Base-by-base conservation (phyloP, 2,113 vertebrate species). In the Pionites leucogaster region DNA sequence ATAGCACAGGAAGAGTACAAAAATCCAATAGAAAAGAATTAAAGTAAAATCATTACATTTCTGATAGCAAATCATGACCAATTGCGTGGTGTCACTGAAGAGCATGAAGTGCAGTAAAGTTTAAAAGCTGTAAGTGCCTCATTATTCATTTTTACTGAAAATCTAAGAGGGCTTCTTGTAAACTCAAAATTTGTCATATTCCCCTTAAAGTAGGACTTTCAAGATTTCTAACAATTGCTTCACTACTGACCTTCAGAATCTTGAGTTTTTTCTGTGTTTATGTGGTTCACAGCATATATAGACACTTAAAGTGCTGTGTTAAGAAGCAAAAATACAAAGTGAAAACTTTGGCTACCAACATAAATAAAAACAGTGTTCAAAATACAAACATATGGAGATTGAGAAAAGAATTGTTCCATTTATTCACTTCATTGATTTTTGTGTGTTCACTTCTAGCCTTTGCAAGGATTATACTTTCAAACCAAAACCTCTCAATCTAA, bases 81-180 rank as follows among this genome's bases (percentile, higher is more conserved):
- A 33, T 93, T 75, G 52, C 69, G 15, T 71, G 23, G 68, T 95
- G 82, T 78, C 92, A 96, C 69, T 44, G 44, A 94, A 68, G 41
- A 93, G 76, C 72, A 57, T 9, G n/a, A 95, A 78, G 50, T 64
- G 65, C 47, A 78, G n/a, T 79, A 68, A 90, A 82, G 50, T 88
- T 69, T 88, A 88, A 88, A 94, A 92, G 90, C 80, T 82, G 4
- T 68, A 93, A 97, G 82, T 86, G 80, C 41, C 59, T 62, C 78
- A 91, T 85, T 92, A 90, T 81, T 65, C 70, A 93, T 86, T 94
- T 90, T 91, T 79, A 92, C 86, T 88, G 82, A 96, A 95, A 74
- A 84, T 80, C 52, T 88, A 76, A 81, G 68, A 92, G 25, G 25
- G 65, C 39, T 95, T 81, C 69, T 91, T 94, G 41, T 46, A 92